phyloP scores from a whole-genome alignment of 2,113 vertebrate species.

The Poecile atricapillus region DNA sequence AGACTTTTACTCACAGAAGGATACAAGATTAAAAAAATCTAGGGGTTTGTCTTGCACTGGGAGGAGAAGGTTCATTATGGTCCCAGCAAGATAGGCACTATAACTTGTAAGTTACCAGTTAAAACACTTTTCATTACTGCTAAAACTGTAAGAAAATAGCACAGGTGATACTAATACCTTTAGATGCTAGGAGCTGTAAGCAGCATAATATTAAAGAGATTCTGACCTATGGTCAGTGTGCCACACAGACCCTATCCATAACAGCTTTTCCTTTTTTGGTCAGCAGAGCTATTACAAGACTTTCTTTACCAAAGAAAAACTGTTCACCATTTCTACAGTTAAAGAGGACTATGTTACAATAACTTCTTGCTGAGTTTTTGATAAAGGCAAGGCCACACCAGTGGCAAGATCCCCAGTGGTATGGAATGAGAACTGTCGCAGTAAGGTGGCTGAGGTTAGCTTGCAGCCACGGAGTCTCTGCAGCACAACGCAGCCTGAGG shows the following conservation, averaged over 20 bases:
- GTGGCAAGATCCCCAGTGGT: fast-evolving
- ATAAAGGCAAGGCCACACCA: not conserved
- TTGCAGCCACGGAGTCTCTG: not conserved
- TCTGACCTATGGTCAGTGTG: fast-evolving
- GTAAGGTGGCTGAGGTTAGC: not conserved
- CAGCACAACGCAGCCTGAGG: not conserved
- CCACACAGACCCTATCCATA: no score
- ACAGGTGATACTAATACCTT: not conserved
- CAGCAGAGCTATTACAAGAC: not conserved
- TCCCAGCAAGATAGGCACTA: not conserved
- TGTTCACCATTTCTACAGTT: not conserved
- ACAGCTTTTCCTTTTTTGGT: not conserved
- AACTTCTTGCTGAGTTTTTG: not conserved
- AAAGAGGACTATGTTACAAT: not conserved
- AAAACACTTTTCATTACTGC: not conserved
- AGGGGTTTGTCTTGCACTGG: not conserved
- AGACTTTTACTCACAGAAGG: not conserved
- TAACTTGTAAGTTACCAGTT: not conserved
- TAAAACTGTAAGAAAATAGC: not conserved
- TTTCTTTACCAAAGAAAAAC: not conserved
- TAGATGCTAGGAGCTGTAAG: not conserved
- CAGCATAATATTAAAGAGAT: not conserved
- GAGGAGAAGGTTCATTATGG: not conserved
- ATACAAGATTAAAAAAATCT: not conserved
- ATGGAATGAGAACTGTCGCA: fast-evolving